These are phyloP conservation scores for Pemphigus obesinymphae DNA, from an alignment of 1,140 invertebrate species.

Conservation along the genomic window DNA sequence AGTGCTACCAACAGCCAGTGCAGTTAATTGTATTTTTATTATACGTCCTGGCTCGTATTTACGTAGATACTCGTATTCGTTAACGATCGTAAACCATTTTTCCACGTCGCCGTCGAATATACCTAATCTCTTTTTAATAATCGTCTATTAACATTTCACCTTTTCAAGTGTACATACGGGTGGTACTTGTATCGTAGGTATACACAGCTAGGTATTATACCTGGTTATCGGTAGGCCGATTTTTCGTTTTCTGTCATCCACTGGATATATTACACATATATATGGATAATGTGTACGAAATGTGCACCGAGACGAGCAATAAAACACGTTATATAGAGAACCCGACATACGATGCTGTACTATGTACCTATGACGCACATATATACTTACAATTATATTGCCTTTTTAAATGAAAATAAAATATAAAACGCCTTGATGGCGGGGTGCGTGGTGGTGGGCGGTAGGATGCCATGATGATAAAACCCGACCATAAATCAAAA, in stretches of 20 bases:
- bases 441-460: neutral
- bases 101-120: neutral
- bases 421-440: neutral
- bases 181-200: neutral
- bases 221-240: too few species aligned
- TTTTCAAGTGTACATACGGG: neutral
- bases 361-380: neutral
- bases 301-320: constrained; percentile 3
- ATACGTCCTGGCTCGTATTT: neutral
- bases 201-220: neutral
- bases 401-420: constrained; percentile 20
- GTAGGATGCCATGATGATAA: constrained; percentile 31
- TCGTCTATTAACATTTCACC: neutral
- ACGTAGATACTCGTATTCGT: too few species aligned
- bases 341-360: neutral
- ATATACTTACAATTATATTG: neutral
- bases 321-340: constrained; percentile 26
- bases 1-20: too few species aligned
- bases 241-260: neutral
- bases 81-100: constrained; percentile 24
- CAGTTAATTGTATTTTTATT: constrained; percentile 10
- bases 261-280: neutral
- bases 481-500: constrained; percentile 39
- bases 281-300: neutral
- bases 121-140: constrained; percentile 27